phyloP scores from a whole-genome alignment of 2,797 vertebrate genomes.

The Enteromius thamalakanensis region DNA sequence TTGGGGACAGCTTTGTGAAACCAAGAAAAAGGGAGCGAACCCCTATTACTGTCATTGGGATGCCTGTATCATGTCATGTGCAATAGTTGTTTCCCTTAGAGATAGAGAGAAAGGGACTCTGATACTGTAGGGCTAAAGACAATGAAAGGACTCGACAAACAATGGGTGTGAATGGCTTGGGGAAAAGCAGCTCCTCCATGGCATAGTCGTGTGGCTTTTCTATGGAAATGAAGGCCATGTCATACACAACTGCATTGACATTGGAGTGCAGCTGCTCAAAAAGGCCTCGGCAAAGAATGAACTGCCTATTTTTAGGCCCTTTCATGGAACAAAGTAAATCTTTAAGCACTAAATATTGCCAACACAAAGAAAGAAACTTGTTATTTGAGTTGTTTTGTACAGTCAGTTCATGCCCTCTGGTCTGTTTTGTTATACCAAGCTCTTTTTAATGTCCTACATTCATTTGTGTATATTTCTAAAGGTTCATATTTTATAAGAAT shows the following conservation, averaged over 20 bases:
- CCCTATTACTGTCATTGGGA: conserved; percentile 69
- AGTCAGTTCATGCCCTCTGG: conserved; percentile 63
- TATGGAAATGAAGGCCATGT: conserved; percentile 88
- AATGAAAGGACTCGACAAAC: conserved; percentile 82
- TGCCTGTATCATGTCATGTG: conserved; percentile 88
- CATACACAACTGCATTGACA: conserved; percentile 85
- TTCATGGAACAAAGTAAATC: conserved; percentile 83
- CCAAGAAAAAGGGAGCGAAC: conserved; percentile 69
- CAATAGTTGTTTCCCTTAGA: conserved; percentile 86
- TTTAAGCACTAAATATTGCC: conserved; percentile 84
- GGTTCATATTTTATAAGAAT: conserved; percentile 92
- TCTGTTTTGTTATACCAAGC: conserved; percentile 69
- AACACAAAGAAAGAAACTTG: conserved; percentile 65
- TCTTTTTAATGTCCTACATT: conserved; percentile 70
- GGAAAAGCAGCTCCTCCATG: conserved; percentile 78
- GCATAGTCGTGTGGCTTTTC: conserved; percentile 88
- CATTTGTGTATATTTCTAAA: conserved; percentile 89
- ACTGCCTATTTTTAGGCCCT: conserved; percentile 88
- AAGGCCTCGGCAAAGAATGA: conserved; percentile 80
- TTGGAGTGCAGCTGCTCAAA: conserved; percentile 77
- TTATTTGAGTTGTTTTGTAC: conserved; percentile 75
- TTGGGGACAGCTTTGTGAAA: conserved; percentile 55
- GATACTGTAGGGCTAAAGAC: conserved; percentile 84
- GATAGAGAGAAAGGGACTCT: conserved; percentile 83
- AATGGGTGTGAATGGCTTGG: conserved; percentile 82